Evolutionary conservation across 2,888 invertebrate genomes (phyloP), one percentile per base, ranked within the genome.

Genomic region (Tetragnatha montana): DNA sequence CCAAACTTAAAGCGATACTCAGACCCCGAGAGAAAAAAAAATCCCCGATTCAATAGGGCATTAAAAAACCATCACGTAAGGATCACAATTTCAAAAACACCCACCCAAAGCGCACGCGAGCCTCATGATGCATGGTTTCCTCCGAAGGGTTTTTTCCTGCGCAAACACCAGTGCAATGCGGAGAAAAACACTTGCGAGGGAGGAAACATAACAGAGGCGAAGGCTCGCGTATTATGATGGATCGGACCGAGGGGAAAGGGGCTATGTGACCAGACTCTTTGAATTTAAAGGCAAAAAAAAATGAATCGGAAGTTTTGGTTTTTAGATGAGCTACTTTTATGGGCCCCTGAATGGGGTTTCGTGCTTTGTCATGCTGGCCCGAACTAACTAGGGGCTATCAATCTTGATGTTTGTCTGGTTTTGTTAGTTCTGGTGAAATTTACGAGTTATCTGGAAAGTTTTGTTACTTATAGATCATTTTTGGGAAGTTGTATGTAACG

Each of bases 1-100:
- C 60, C 17, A 17, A 60, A 60, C 51, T 60, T 60, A 79, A 60
- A 79, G 21, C 22, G 51, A 22, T 79, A 60, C 79, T 21, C 6
- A 6, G 3, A 60, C 8, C 60, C 19, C 6, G 17, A 60, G 17
- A 12, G 8, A 6, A 78, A 68, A 70, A 70, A 70, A 81, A 8
- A 81, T 47, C 81, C 14, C n/a, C 10, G 8, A 80, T 68, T 60
- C 49, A 69, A 76, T 68, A 76, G 80, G 69, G 83, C 83, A 84
- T 84, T 84, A 84, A 84, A 84, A 83, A 76, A 75, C 68, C 47
- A 76, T 84, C 83, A 84, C 76, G 83, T 84, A 49, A 19, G 14
- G 83, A 76, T 84, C 83, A 76, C 76, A 76, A 76, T 84, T 84
- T 76, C 76, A 68, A 76, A 84, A 76, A 60, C 10, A 73, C 22